phyloP scores from a whole-genome alignment of 2,113 vertebrate genomes.

The Dissostichus mawsoni region DNA sequence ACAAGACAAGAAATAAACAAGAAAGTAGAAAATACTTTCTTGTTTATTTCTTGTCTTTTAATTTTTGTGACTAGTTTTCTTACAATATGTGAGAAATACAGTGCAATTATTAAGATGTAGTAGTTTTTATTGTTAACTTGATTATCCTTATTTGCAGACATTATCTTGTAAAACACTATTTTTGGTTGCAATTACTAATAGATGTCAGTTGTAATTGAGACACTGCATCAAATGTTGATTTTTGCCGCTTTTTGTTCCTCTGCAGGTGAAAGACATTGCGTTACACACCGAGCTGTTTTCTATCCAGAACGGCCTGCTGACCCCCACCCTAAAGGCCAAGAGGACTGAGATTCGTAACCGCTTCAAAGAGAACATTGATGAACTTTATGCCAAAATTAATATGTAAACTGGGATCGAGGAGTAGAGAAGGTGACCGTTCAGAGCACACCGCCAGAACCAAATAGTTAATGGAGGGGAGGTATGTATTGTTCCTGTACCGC shows the following conservation, averaged over 20 bases:
- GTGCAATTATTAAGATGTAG: too few relatives aligned
- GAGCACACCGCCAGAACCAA: constrained; percentile 37
- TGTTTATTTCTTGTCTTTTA: too few relatives aligned
- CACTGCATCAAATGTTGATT: background rate
- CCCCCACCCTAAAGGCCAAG: constrained; percentile 96
- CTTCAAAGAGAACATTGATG: constrained; percentile 91
- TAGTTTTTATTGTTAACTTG: too few relatives aligned
- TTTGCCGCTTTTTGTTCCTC: background rate
- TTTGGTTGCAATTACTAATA: too few relatives aligned
- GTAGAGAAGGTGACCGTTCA: constrained; percentile 10
- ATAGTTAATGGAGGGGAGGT: background rate
- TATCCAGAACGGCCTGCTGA: constrained; percentile 93
- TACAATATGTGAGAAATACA: too few relatives aligned
- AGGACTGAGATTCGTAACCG: constrained; percentile 87
- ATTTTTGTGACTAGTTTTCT: too few relatives aligned
- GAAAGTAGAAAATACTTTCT: too few relatives aligned
- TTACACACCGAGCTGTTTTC: constrained; percentile 91
- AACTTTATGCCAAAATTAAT: constrained; percentile 92
- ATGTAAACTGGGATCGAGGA: constrained; percentile 74
- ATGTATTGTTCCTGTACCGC: constrained; percentile 4
- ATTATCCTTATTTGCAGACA: too few relatives aligned
- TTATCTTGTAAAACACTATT: too few relatives aligned
- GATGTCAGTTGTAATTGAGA: too few relatives aligned
- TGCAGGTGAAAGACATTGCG: constrained; percentile 90
- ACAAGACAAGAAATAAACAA: too few relatives aligned